A percentile compares a stretch with the other conserved stretches of the same genome.
Conservation (phyloP, 2,888 invertebrate genomes). For the Callimorpha dominula region DNA sequence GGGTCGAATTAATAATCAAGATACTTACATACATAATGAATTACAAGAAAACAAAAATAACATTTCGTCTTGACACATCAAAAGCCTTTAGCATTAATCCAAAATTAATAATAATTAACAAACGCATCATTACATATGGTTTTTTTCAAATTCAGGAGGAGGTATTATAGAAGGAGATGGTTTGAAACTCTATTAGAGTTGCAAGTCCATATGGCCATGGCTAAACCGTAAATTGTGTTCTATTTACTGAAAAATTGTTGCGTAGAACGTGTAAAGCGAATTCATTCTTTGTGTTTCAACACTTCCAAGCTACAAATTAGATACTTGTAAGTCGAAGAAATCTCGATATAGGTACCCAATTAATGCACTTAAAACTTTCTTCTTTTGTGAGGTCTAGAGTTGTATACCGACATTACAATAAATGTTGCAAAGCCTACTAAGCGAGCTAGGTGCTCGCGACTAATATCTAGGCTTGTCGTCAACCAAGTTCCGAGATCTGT, state of each 20-base stretch:
- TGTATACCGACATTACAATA: slow-evolving; percentile 45
- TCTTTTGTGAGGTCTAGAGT: slow-evolving; percentile 28
- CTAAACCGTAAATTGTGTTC: neutral
- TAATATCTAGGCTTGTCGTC: slow-evolving; percentile 49
- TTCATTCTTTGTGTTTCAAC: neutral
- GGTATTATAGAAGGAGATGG: neutral
- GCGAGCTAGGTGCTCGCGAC: slow-evolving; percentile 60
- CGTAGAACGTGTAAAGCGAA: neutral
- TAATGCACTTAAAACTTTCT: neutral
- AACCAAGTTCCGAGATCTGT: slow-evolving; percentile 63
- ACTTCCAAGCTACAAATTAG: neutral
- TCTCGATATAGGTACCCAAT: neutral
- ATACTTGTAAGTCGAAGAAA: neutral
- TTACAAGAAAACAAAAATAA: neutral
- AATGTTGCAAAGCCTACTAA: slow-evolving; percentile 63
- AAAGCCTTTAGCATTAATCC: neutral
- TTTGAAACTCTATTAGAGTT: neutral
- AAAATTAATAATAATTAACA: neutral
- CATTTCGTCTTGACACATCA: neutral
- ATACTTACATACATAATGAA: neutral
- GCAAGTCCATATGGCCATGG: neutral
- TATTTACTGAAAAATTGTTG: neutral
- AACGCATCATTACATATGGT: neutral
- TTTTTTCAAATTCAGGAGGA: neutral
- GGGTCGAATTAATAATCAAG: neutral